phyloP scores from a whole-genome alignment of 2,113 vertebrate species.

The Nesoenas mayeri region DNA sequence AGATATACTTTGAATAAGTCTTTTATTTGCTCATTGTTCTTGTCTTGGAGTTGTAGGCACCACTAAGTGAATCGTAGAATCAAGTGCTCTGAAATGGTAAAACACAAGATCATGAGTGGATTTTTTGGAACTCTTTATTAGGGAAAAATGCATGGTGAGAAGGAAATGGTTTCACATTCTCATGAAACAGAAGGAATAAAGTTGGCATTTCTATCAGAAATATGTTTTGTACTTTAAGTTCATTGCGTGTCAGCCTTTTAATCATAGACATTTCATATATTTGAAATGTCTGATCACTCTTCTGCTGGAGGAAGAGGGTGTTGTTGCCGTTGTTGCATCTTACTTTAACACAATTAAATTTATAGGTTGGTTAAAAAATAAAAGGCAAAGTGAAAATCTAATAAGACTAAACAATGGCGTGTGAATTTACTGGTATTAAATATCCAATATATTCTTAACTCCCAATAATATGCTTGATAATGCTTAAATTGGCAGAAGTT shows the following conservation, averaged over 20 bases:
- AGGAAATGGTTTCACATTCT: neutral
- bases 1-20: neutral
- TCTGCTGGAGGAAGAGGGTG: neutral
- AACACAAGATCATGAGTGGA: neutral
- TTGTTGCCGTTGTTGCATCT: neutral
- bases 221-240: neutral
- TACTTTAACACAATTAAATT: neutral
- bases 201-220: neutral
- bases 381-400: neutral
- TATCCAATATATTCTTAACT: neutral
- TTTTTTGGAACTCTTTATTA: neutral
- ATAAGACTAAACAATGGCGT: neutral
- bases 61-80: too few species aligned
- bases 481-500: neutral
- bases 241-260: neutral
- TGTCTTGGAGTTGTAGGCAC: neutral
- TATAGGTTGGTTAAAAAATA: neutral
- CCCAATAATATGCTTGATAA: neutral
- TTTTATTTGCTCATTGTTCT: neutral
- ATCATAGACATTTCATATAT: neutral
- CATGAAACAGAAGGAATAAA: neutral
- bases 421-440: neutral
- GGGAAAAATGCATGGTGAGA: neutral
- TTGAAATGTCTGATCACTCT: neutral
- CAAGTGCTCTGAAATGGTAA: neutral